Evolutionary conservation across 2,113 vertebrate species (phyloP), one percentile per base, ranked within the genome.

Genomic region (Amphiprion percula): DNA sequence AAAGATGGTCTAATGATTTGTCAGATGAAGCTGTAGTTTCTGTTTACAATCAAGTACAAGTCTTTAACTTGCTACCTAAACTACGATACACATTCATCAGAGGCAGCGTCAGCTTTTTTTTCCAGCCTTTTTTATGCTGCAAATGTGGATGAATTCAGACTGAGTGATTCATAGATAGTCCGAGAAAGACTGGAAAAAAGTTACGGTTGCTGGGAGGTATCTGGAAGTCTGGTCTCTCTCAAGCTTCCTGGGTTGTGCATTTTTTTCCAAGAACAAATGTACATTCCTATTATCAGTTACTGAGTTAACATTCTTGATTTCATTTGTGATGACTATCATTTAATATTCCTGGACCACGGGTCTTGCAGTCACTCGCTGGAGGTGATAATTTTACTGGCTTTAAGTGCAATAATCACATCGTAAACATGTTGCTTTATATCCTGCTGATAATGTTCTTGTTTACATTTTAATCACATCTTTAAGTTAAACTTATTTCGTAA

Each of bases 391-490:
- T 88, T 65, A 79, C 71, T 71, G 68, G 74, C 58, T 23, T 75
- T 58, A 90, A 84, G 91, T 93, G 91, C 91, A 93, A 93, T 92
- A 87, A 86, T 89, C 60, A 52, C 52, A 59, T 54, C 37, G 55
- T 75, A 28, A 72, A 55, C 50, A 53, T 74, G 28, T 73, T 74
- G 53, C 64, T 85, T 86, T 70, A 61, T 68, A 49, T 77, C 77
- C 66, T 81, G 55, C 66, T 74, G 70, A 28, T 78, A 15, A 59
- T 68, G 70, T 46, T 84, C 50, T 76, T 76, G 85, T 93, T 91
- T 90, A 90, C 90, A 83, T 79, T 75, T 69, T 41, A 70, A 69
- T 79, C 44, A 39, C 58, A 56, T 33, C 2, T 61, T 78, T 56
- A 61, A 70, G 68, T 86, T 47, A 10, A 77, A 64, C 50, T 67